These are phyloP conservation scores for Stercorarius parasiticus DNA, from an alignment of 2,113 vertebrate genomes.

Conservation along the genomic window DNA sequence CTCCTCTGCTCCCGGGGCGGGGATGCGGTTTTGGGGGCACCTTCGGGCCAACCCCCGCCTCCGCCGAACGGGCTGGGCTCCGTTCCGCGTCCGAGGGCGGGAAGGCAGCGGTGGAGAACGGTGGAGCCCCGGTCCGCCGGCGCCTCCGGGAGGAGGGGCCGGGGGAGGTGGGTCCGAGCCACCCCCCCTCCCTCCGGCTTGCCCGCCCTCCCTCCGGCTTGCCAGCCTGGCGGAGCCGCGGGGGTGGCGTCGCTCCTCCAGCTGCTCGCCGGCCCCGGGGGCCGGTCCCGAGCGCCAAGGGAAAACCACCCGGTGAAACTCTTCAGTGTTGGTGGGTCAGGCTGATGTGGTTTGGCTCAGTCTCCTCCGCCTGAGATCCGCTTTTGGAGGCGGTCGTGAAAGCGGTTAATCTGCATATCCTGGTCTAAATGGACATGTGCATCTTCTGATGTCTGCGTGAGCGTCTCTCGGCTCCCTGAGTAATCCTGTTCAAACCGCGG, in stretches of 20 bases:
- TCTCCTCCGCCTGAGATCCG: no score
- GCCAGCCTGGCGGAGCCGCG: neutral
- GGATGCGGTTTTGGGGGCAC: no score
- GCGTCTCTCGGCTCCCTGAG: neutral
- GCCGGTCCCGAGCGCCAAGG: neutral
- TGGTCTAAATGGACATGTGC: rapidly evolving
- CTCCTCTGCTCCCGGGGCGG: neutral
- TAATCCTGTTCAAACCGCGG: neutral
- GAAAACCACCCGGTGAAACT: neutral
- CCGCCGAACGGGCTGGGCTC: no score
- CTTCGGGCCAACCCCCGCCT: no score
- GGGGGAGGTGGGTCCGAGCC: neutral
- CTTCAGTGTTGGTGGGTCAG: neutral
- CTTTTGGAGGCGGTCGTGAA: neutral
- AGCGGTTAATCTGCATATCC: neutral
- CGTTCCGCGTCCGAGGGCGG: neutral
- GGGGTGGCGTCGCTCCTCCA: neutral
- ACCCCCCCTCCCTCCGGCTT: neutral
- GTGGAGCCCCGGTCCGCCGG: neutral
- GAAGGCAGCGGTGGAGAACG: neutral
- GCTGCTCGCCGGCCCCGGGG: neutral
- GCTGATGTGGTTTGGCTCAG: neutral
- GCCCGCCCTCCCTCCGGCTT: neutral
- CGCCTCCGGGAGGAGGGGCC: neutral
- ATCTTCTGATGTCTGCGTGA: rapidly evolving